Evolutionary conservation across 2,113 vertebrate species (phyloP).

Genomic region (Forbesichthys papilliferus): DNA sequence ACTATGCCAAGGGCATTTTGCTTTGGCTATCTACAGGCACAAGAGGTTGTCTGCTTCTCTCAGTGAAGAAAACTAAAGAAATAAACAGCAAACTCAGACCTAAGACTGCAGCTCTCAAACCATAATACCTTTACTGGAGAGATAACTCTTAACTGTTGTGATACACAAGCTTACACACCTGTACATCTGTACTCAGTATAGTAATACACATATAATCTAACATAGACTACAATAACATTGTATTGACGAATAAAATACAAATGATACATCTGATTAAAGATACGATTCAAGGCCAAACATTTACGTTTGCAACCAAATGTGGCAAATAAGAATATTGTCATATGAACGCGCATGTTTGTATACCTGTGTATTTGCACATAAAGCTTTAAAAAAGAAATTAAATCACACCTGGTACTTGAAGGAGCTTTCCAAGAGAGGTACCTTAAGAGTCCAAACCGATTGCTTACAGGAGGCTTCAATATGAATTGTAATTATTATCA

Average conservation of each 20-base stretch:
- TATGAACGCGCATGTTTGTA: constrained; percentile 22
- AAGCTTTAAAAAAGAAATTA: constrained; percentile 32
- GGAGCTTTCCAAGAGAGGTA: constrained; percentile 26
- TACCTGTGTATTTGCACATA: constrained; percentile 20
- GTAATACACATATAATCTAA: not conserved
- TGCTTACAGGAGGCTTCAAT: constrained; percentile 31
- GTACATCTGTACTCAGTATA: not conserved
- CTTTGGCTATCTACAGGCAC: constrained; percentile 26
- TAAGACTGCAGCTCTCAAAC: constrained; percentile 7
- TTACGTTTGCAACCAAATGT: too few relatives aligned
- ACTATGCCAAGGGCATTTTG: constrained; percentile 27
- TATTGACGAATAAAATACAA: not conserved
- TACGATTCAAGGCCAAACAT: too few relatives aligned
- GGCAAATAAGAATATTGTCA: constrained; percentile 1
- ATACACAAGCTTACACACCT: not conserved
- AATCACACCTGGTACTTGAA: constrained; percentile 32
- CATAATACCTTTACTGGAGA: constrained; percentile 15
- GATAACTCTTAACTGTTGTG: not conserved
- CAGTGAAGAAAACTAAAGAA: constrained; percentile 6
- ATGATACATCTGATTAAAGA: too few relatives aligned
- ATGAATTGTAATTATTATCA: constrained; percentile 54
- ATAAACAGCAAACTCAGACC: constrained; percentile 18
- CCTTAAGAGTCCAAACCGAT: constrained; percentile 45
- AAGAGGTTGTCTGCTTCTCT: constrained; percentile 36
- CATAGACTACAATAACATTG: not conserved